Conservation (phyloP, 2,797 vertebrate species). For the Parambassis ranga region DNA sequence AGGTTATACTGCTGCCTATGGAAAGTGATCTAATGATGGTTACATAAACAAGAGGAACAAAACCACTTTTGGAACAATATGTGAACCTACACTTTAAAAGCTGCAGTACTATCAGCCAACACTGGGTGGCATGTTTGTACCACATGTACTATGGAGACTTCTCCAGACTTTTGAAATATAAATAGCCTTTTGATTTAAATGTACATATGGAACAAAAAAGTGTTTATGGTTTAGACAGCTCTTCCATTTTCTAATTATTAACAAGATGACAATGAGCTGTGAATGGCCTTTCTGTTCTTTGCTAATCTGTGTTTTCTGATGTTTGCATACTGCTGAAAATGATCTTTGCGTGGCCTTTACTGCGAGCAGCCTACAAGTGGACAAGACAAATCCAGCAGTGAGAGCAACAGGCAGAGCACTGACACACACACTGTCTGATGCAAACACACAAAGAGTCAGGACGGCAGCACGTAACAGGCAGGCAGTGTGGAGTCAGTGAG, state of each 20-base stretch:
- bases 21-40: not conserved
- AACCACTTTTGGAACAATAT: not conserved
- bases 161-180: not conserved
- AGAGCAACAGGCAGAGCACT: slow-evolving; percentile 23
- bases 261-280: not conserved
- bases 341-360: slow-evolving; percentile 21
- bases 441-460: slow-evolving; percentile 23
- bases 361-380: slow-evolving; percentile 45
- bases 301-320: not conserved
- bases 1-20: not conserved
- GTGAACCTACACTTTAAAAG: slow-evolving; percentile 11
- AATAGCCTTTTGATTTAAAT: not conserved
- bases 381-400: slow-evolving; percentile 30
- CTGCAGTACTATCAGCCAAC: slow-evolving; percentile 50
- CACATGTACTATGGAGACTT: slow-evolving; percentile 12
- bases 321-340: slow-evolving; percentile 25
- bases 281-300: not conserved
- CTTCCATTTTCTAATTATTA: not conserved
- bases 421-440: slow-evolving; percentile 32
- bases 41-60: not conserved
- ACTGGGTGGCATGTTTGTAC: slow-evolving; percentile 63
- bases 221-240: not conserved
- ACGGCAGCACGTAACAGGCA: slow-evolving; percentile 32
- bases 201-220: not conserved
- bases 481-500: slow-evolving; percentile 26